Evolutionary conservation across 2,797 vertebrate species (phyloP).

Genomic region (Sardinella longiceps): DNA sequence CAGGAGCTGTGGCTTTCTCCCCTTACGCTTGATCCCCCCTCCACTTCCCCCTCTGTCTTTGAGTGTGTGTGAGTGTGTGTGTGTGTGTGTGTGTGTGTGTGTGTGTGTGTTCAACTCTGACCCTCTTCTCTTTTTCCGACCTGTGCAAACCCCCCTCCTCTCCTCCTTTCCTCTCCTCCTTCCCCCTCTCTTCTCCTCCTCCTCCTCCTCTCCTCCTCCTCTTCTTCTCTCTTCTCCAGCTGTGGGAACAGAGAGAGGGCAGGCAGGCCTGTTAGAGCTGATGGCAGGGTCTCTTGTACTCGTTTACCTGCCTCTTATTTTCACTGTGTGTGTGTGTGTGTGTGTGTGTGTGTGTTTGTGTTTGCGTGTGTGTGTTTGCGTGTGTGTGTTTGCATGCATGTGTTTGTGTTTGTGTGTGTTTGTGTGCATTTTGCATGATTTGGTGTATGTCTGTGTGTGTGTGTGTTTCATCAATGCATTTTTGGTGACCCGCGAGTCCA

Average conservation of each 20-base stretch:
- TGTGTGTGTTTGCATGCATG: too few relatives aligned
- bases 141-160: conserved; percentile 55
- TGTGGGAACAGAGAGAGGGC: neutral
- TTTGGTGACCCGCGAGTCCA: neutral
- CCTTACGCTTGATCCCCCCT: conserved; percentile 60
- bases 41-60: neutral
- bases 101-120: conserved; percentile 31
- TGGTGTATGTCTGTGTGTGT: too few relatives aligned
- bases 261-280: neutral
- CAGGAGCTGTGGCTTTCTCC: conserved; percentile 67
- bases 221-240: neutral
- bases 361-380: neutral
- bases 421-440: neutral
- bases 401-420: neutral
- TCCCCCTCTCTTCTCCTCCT: conserved; percentile 1
- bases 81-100: too few relatives aligned
- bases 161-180: conserved; percentile 44
- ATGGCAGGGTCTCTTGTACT: neutral
- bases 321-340: neutral
- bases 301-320: neutral
- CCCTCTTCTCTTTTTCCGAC: conserved; percentile 55
- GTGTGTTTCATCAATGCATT: too few relatives aligned
- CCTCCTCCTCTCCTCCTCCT: neutral
- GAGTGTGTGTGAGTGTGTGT: too few relatives aligned
- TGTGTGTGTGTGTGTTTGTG: too few relatives aligned